These are phyloP conservation scores for Rhimphoctona megacephalus DNA, from an alignment of 2,888 invertebrate species.

Conservation along the genomic window DNA sequence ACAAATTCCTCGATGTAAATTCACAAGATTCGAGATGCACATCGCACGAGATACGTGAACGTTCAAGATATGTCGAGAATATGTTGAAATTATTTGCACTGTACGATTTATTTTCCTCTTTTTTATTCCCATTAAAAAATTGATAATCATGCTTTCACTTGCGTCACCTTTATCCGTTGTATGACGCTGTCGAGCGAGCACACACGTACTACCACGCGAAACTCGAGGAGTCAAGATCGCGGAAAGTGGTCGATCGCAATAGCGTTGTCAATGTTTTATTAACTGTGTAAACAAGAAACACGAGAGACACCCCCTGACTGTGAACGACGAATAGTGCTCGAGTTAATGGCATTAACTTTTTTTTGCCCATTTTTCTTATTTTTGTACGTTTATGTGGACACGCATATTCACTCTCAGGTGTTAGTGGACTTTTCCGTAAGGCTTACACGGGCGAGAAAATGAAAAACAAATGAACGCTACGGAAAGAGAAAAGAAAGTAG, in stretches of 20 bases:
- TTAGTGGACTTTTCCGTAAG: constrained; percentile 34
- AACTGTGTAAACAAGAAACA: constrained; percentile 21
- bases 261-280: constrained; percentile 51
- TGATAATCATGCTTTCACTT: neutral
- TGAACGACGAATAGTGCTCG: constrained; percentile 29
- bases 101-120: neutral
- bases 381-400: neutral
- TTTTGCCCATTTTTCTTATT: constrained; percentile 7
- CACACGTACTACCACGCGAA: neutral
- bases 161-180: neutral
- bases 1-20: neutral
- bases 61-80: neutral
- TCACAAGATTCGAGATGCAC: neutral
- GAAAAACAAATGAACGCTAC: neutral
- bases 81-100: neutral
- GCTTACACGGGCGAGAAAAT: constrained; percentile 9
- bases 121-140: neutral
- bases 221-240: constrained; percentile 19
- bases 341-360: neutral
- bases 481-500: neutral
- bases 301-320: constrained; percentile 36
- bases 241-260: constrained; percentile 44
- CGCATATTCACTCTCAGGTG: neutral
- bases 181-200: neutral
- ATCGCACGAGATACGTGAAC: neutral